Evolutionary conservation across 2,113 vertebrate species (phyloP).

Genomic region (Cynocephalus volans): DNA sequence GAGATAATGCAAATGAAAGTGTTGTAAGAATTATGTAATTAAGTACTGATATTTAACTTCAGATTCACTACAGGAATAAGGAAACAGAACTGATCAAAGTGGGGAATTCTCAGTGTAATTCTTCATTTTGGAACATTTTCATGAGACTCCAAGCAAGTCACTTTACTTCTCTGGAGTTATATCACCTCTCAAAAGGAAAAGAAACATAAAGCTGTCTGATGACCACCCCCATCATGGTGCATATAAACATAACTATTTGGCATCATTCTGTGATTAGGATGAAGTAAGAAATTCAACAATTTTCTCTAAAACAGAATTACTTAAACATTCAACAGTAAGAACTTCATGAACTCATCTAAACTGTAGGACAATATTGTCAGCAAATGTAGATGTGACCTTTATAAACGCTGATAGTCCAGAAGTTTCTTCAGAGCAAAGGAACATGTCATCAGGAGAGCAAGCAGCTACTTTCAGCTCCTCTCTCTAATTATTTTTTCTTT

Average conservation of each 20-base stretch:
- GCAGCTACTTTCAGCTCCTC: neutral
- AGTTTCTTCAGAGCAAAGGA: conserved; percentile 61
- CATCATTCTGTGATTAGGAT: neutral
- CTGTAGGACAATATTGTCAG: conserved; percentile 4
- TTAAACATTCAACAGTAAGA: conserved; percentile 23
- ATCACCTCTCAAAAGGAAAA: neutral
- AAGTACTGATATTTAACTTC: neutral
- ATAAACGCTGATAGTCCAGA: neutral
- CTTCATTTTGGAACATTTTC: neutral
- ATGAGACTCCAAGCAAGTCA: neutral
- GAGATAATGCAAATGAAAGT: neutral
- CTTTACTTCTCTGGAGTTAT: conserved; percentile 17
- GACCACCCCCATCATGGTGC: neutral
- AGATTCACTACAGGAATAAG: neutral
- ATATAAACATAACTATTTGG: neutral
- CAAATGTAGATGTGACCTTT: conserved; percentile 59
- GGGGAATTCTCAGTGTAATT: neutral
- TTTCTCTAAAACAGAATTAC: conserved; percentile 28
- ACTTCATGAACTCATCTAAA: conserved; percentile 52
- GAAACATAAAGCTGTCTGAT: neutral
- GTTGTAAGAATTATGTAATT: neutral
- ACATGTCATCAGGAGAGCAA: neutral
- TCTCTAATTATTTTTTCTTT: conserved; percentile 27
- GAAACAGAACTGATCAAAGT: conserved; percentile 18
- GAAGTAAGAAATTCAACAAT: neutral